Percentiles rank a stretch among this genome's conserved stretches.
These are phyloP conservation scores for Himalopsyche phryganea DNA, from an alignment of 1,140 invertebrate species.

Conservation along the genomic window DNA sequence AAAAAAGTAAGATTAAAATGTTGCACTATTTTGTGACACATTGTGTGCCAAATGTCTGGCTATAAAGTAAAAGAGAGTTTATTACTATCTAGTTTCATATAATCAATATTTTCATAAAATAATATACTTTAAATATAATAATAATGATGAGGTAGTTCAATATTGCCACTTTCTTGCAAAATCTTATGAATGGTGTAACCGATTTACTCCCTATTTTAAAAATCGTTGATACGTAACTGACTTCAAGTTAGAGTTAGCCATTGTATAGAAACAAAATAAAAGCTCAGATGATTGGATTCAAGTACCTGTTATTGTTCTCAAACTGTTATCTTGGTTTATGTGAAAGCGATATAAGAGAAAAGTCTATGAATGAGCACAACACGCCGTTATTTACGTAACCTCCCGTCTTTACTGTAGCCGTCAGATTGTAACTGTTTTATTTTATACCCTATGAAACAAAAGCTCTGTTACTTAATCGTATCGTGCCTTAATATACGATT, in stretches of 20 bases:
- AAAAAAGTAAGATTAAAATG: no score
- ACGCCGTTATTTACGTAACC: neutral
- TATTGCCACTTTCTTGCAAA: no score
- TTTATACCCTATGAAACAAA: neutral
- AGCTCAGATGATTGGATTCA: slow-evolving; percentile 18
- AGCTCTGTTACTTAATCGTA: neutral
- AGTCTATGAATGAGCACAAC: slow-evolving; percentile 8
- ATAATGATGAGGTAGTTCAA: no score
- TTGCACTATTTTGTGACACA: no score
- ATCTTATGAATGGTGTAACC: no score
- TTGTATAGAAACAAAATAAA: slow-evolving; percentile 15
- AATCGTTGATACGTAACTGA: no score
- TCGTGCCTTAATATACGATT: neutral
- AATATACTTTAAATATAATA: no score
- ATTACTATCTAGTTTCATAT: no score
- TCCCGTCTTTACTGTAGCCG: neutral
- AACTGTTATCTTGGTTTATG: slow-evolving; percentile 10
- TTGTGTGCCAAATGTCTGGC: no score
- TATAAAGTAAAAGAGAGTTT: no score
- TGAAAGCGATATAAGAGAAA: slow-evolving; percentile 4
- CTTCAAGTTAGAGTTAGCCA: neutral
- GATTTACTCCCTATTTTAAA: no score
- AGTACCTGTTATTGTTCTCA: slow-evolving; percentile 19
- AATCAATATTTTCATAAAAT: no score
- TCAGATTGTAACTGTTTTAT: neutral